Evolutionary conservation across 2,113 vertebrate species (phyloP), one percentile per base, ranked within the genome.

Genomic region (Dicerorhinus sumatrensis): DNA sequence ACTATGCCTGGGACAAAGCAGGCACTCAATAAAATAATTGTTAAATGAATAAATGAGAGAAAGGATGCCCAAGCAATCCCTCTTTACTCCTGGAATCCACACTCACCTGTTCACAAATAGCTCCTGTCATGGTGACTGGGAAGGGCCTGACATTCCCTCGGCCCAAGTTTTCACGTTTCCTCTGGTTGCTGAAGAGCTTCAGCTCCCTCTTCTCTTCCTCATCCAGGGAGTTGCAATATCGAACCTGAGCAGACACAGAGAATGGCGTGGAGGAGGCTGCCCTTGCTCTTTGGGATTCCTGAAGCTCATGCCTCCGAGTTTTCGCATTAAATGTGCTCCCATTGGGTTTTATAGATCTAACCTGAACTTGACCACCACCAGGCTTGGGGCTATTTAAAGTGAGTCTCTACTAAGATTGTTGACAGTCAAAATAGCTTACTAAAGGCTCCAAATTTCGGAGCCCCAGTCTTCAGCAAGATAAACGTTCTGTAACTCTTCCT

Each of bases 151-250:
- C 99, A 1, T 99, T 99, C 92, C 99, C 99, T 8, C 99, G 98
- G 80, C 99, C 99, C 98, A 99, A 97, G 94, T 99, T 99, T 97
- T 99, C 99, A 5, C 99, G 99, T 93, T 99, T 99, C 89, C 99
- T 99, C 97, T 99, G 99, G 98, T 99, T 99, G 97, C 99, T 99
- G 99, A 99, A 99, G 79, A 99, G 99, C 98, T 99, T 99, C 82
- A 99, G 99, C 97, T 99, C 99, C 89, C 99, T 98, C 98, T 99
- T 99, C 98, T 99, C 99, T 76, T 99, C 99, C 10, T 99, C 99
- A 25, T 99, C 99, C 99, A 99, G 97, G 0, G 99, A 99, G 98
- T 99, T 99, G 96, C 99, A 99, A 58, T 99, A 99, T 63, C 99
- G 99, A 8, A 99, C 99, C 99, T 99, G 91, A 51, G 93, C 65